A percentile compares a stretch with the other conserved stretches of the same genome.
Conservation (phyloP, 2,888 invertebrate species). For the Apamea crenata region DNA sequence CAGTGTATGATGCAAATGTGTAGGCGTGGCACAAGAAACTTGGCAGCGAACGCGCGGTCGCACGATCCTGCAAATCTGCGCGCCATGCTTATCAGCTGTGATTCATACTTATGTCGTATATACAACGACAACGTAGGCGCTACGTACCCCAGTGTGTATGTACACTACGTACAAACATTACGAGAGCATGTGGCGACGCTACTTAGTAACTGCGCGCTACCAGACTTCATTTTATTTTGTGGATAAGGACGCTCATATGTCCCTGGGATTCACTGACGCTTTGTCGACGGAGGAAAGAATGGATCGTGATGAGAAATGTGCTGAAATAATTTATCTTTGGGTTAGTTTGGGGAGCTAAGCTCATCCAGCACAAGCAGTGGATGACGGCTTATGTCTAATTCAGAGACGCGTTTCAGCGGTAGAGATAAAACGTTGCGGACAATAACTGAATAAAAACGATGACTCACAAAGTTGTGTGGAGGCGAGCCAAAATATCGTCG, state of each 20-base stretch:
- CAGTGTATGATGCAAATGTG: constrained; percentile 85
- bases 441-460: constrained; percentile 85
- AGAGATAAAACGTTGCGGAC: constrained; percentile 80
- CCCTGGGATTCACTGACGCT: constrained; percentile 84
- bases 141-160: constrained; percentile 64
- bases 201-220: constrained; percentile 80
- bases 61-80: constrained; percentile 86
- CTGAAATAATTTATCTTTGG: constrained; percentile 87
- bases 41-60: constrained; percentile 82
- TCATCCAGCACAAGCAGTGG: constrained; percentile 78
- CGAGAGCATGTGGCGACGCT: constrained; percentile 74
- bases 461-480: constrained; percentile 73
- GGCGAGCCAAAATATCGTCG: constrained; percentile 72
- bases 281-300: constrained; percentile 85
- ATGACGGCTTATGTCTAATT: constrained; percentile 86
- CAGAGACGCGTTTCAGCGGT: constrained; percentile 81
- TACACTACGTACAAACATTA: constrained; percentile 70
- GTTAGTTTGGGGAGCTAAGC: constrained; percentile 84
- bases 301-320: constrained; percentile 86
- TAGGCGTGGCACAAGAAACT: constrained; percentile 85
- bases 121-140: constrained; percentile 69
- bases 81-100: constrained; percentile 87
- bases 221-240: constrained; percentile 84
- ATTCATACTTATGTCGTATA: constrained; percentile 83
- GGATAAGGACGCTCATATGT: constrained; percentile 85